phyloP scores from a whole-genome alignment of 2,797 vertebrate genomes.

The Hephaestus fuliginosus region DNA sequence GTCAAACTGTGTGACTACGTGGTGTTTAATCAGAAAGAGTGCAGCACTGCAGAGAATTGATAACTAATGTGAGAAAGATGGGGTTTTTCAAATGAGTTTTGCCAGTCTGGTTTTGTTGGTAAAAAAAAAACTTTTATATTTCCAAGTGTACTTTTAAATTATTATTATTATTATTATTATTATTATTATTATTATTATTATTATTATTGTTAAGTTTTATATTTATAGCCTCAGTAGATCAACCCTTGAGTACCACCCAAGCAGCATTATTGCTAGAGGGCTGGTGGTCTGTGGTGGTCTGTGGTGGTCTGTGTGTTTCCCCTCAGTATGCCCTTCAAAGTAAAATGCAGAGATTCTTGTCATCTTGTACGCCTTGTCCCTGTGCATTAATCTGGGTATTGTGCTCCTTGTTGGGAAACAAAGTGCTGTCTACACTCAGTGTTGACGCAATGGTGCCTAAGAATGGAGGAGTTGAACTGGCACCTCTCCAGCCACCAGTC shows the following conservation, averaged over 20 bases:
- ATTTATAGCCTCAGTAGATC: constrained; percentile 8
- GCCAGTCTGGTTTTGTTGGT: background rate
- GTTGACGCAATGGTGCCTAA: background rate
- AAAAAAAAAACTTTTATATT: background rate
- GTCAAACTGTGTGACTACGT: background rate
- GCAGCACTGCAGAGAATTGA: background rate
- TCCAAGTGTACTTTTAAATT: background rate
- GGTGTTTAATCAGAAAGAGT: background rate
- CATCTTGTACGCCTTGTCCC: background rate
- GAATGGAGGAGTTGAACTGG: background rate
- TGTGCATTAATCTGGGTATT: background rate
- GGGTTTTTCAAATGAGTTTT: background rate
- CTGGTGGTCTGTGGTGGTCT: background rate
- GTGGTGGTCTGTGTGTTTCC: background rate
- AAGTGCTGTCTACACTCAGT: background rate
- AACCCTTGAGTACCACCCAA: constrained; percentile 2
- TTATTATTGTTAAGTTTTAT: background rate
- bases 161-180: no score
- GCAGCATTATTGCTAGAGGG: background rate
- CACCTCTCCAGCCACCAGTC: no score
- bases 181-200: no score
- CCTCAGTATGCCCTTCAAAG: background rate
- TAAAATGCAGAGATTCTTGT: background rate
- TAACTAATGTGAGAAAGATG: background rate
- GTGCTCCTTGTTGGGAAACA: constrained; percentile 8